Base-by-base conservation (phyloP, 2,888 invertebrate genomes). In the Quadroppia sp. region DNA sequence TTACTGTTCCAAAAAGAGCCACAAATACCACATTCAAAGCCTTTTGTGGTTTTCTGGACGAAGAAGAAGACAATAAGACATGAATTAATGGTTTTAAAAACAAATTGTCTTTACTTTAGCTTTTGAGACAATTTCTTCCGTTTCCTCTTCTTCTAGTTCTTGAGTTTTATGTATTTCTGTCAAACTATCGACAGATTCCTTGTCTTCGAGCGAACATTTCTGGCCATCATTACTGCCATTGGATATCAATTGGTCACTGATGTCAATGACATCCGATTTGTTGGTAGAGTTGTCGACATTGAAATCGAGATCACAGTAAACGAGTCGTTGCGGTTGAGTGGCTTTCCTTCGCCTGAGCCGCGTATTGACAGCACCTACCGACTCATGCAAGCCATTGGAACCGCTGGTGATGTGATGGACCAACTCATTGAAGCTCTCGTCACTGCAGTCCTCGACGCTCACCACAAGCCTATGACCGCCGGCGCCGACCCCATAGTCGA, bases 351-450 rank as follows among this genome's bases (percentile, higher is more conserved):
- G 45, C 23, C 71, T 25, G 6, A 71, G 36, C 80, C 81, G 67
- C 89, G 84, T 59, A 15, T 2, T 20, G 2, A 30, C 56, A 59
- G 30, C 11, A 13, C 56, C 28, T 28, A 4, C 56, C n/a, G 36
- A 32, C 2, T 36, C 36, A 17, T 64, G 20, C 36, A 64, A 23
- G 6, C 1, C 28, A 30, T 32, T 59, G 17, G 59, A 59, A 28
- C 59, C 30, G 32, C 20, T 59, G 59, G 28, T 30, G 36, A 64
- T 30, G 2, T 64, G 64, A 30, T 64, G 64, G n/a, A 64, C 64
- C n/a, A 64, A 36, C n/a, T 64, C 64, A 36, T 36, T 36, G n/a
- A 64, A 64, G 13, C 36, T 64, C 30, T 64, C 64, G 11, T 64
- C 64, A 30, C 56, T 59, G 28, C 56, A 59, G 40, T 36, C 32